These are phyloP conservation scores for Lonchura striata DNA, from an alignment of 2,113 vertebrate genomes.

Conservation along the genomic window DNA sequence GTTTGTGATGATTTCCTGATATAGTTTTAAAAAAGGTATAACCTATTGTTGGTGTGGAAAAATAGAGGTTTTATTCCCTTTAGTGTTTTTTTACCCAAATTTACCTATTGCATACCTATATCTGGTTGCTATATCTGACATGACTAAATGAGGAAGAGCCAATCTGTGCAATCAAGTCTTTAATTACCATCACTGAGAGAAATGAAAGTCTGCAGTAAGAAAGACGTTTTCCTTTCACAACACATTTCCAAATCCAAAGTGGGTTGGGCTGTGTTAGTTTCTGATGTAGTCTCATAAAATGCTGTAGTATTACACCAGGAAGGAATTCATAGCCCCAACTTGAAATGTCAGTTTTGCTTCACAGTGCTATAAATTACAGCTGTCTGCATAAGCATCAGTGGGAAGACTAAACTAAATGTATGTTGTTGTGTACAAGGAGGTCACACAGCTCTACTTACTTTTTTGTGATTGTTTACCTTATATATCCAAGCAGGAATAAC, in stretches of 20 bases:
- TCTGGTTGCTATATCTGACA: background rate
- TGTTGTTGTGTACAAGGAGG: slow-evolving; percentile 27
- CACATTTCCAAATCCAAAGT: background rate
- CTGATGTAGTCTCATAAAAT: background rate
- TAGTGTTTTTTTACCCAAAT: background rate
- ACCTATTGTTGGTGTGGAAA: background rate
- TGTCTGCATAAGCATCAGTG: background rate
- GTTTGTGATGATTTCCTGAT: background rate
- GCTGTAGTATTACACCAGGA: background rate
- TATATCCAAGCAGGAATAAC: slow-evolving; percentile 46
- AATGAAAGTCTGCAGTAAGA: background rate
- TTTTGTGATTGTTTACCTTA: slow-evolving; percentile 54
- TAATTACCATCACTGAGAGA: background rate
- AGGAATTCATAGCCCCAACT: background rate
- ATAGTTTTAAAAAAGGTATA: background rate
- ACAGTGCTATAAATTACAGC: slow-evolving; percentile 18
- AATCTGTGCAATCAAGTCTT: background rate
- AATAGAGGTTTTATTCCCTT: background rate
- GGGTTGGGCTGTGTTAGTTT: background rate
- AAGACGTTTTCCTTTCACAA: background rate
- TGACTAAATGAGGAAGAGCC: background rate
- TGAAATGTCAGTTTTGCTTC: slow-evolving; percentile 28
- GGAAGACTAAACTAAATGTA: slow-evolving; percentile 12
- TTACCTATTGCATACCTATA: background rate
- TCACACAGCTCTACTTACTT: slow-evolving; percentile 23